These are phyloP conservation scores for Idaea dimidiata DNA, from an alignment of 2,888 invertebrate genomes.

Conservation along the genomic window DNA sequence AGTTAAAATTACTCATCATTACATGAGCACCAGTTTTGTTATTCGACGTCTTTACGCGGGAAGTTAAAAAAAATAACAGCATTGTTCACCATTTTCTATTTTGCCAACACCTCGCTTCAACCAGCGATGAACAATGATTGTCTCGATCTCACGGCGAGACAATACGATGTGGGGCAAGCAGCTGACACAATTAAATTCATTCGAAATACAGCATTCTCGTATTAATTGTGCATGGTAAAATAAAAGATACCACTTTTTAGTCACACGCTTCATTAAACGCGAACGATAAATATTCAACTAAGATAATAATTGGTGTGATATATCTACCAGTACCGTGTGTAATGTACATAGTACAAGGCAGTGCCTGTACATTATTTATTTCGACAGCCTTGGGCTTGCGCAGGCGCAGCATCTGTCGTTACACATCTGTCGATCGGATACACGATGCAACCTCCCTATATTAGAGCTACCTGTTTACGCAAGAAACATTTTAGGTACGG, in stretches of 20 bases:
- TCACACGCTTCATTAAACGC: conserved; percentile 57
- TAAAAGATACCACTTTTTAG: conserved; percentile 39
- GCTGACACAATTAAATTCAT: conserved; percentile 77
- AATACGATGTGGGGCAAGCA: conserved; percentile 76
- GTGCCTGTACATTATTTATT: conserved; percentile 26
- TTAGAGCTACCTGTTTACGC: conserved; percentile 12
- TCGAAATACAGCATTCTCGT: conserved; percentile 53
- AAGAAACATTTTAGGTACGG: not conserved
- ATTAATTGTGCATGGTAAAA: conserved; percentile 49
- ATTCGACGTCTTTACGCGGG: conserved; percentile 39
- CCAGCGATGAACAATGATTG: conserved; percentile 65
- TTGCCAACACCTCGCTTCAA: conserved; percentile 50
- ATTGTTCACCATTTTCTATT: conserved; percentile 75
- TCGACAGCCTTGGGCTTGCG: conserved; percentile 32
- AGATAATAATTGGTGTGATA: not conserved
- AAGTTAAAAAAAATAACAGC: conserved; percentile 55
- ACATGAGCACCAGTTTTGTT: conserved; percentile 25
- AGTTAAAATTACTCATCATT: conserved; percentile 23
- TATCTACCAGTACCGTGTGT: conserved; percentile 8
- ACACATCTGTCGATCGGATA: conserved; percentile 42
- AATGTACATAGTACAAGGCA: conserved; percentile 13
- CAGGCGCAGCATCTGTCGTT: conserved; percentile 46
- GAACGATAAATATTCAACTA: conserved; percentile 24
- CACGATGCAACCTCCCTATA: conserved; percentile 19
- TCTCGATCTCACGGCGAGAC: conserved; percentile 70